phyloP scores from a whole-genome alignment of 2,888 invertebrate genomes.

The Periphyllus acericola region DNA sequence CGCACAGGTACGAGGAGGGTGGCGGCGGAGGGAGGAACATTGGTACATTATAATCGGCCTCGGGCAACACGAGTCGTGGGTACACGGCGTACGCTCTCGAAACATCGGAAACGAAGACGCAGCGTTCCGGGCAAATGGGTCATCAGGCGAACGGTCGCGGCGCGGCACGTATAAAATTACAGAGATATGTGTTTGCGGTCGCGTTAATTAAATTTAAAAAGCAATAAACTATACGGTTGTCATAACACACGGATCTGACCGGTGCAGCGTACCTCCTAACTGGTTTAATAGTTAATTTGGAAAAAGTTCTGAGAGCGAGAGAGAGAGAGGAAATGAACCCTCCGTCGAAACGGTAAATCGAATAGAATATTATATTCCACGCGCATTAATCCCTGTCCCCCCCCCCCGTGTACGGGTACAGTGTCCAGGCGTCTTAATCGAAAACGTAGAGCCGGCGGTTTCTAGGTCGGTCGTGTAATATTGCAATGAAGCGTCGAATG shows the following conservation, averaged over 20 bases:
- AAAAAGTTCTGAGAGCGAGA: not conserved
- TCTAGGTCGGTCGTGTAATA: too few relatives aligned
- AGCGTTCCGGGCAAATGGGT: not conserved
- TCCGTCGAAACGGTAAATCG: not conserved
- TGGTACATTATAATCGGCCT: not conserved
- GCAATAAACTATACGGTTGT: not conserved
- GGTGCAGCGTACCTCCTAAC: too few relatives aligned
- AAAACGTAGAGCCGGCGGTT: too few relatives aligned
- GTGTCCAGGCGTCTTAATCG: too few relatives aligned
- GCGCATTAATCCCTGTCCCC: constrained; percentile 7
- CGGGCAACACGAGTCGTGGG: not conserved
- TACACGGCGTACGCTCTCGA: too few relatives aligned
- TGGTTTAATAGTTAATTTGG: not conserved
- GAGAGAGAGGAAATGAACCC: too few relatives aligned
- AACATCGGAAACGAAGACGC: not conserved
- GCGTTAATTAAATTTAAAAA: constrained; percentile 5
- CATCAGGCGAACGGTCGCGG: not conserved
- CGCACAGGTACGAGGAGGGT: not conserved
- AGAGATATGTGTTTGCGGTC: not conserved
- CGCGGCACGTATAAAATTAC: too few relatives aligned
- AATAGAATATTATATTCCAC: not conserved
- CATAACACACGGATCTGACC: not conserved
- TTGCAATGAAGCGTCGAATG: too few relatives aligned
- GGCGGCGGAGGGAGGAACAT: not conserved
- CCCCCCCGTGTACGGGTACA: too few relatives aligned